Conservation (phyloP, 2,888 invertebrate genomes). For the Drosophila antonietae region DNA sequence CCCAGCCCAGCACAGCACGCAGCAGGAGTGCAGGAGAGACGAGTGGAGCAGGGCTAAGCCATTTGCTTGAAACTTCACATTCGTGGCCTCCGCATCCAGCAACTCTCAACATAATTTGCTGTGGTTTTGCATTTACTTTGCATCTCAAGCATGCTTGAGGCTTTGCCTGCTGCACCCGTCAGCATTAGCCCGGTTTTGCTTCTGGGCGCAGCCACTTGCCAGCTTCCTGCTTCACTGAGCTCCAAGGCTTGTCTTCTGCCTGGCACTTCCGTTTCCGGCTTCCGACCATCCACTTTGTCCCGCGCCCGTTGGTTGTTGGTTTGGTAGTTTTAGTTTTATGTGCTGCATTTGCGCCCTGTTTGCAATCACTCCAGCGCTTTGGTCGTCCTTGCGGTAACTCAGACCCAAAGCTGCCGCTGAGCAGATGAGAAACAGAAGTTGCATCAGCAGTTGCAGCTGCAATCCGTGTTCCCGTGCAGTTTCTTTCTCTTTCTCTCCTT, state of each 20-base stretch:
- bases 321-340: slow-evolving; percentile 68
- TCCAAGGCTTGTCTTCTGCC: slow-evolving; percentile 45
- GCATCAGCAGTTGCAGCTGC: slow-evolving; percentile 27
- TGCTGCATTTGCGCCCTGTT: slow-evolving; percentile 64
- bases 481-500: not conserved
- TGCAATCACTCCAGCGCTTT: slow-evolving; percentile 68
- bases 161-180: slow-evolving; percentile 44
- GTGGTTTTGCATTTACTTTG: slow-evolving; percentile 80
- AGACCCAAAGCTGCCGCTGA: slow-evolving; percentile 29
- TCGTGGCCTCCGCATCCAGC: slow-evolving; percentile 35
- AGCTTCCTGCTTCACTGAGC: slow-evolving; percentile 47
- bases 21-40: not conserved
- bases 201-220: slow-evolving; percentile 28
- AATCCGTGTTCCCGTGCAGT: slow-evolving; percentile 10
- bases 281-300: not conserved
- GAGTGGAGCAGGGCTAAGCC: slow-evolving; percentile 26
- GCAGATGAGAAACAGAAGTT: slow-evolving; percentile 12
- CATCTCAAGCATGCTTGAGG: slow-evolving; percentile 72
- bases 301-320: slow-evolving; percentile 55
- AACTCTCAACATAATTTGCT: slow-evolving; percentile 75
- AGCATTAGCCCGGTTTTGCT: slow-evolving; percentile 49
- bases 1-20: slow-evolving; percentile 2
- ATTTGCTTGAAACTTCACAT: slow-evolving; percentile 40
- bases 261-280: slow-evolving; percentile 71
- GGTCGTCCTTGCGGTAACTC: slow-evolving; percentile 62